Base-by-base conservation (phyloP, 2,888 invertebrate genomes). In the Hirtodrosophila duncani region DNA sequence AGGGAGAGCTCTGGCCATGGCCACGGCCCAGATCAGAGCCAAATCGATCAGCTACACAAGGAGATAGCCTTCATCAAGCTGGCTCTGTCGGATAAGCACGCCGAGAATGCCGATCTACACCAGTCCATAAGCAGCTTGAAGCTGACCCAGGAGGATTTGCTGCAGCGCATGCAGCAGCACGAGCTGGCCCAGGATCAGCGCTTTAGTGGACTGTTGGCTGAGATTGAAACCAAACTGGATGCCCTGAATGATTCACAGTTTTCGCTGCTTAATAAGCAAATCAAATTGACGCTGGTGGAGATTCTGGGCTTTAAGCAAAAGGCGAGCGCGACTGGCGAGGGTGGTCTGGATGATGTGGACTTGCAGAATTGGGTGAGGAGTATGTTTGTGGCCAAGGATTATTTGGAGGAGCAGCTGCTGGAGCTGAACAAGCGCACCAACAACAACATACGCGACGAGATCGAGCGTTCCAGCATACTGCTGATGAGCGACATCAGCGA, bases 371-470 rank as follows among this genome's bases (percentile, higher is more conserved):
- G 91, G 87, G 89, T 92, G 42, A 89, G 89, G 42, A 88, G 88
- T 26, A 87, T 91, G 34, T 91, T 91, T 59, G 87, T 91, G 8
- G 90, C 90, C 3, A 91, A 90, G 67, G 88, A 90, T n/a, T 89
- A 91, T 60, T 85, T 91, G 67, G 91, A 91, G 70, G 75, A 83
- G 82, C 89, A 83, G 81, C 81, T 91, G 30, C 86, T 88, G 0
- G 89, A 89, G 36, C 82, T 91, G 64, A 89, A 90, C 6, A 62
- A 81, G 2, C 85, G 86, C 53, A 69, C 88, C 20, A 86, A 88
- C 23, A 71, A 80, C 23, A 83, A 83, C 43, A 79, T 89, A 26
- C 83, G 86, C 50, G 78, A 84, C 0, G 87, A 88, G 63, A 86
- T 88, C 26, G 86, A 88, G 46, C 80, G 81, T 10, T 83, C 88